A percentile compares a stretch with the other conserved stretches of the same genome.
Evolutionary conservation across 2,113 vertebrate genomes (phyloP).

Genomic region (Campylomormyrus numenius): DNA sequence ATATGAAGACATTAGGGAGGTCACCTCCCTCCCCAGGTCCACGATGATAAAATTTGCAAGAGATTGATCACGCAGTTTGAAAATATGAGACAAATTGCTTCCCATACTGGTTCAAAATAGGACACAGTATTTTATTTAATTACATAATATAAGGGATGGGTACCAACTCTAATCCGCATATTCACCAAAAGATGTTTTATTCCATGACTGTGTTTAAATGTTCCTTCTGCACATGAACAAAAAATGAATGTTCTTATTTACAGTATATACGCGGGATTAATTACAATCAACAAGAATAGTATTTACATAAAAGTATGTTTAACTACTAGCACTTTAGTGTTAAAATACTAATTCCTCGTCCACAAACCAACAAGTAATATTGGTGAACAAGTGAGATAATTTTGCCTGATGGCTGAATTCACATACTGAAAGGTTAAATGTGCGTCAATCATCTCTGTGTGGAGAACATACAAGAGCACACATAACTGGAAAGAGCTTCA

Average conservation of each 20-base stretch:
- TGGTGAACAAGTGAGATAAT: background rate
- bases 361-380: background rate
- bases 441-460: background rate
- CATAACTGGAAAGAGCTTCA: background rate
- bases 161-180: background rate
- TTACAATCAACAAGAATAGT: background rate
- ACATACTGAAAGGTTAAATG: background rate
- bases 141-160: background rate
- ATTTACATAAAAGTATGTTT: background rate
- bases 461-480: background rate
- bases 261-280: background rate
- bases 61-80: background rate
- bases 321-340: background rate
- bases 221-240: background rate
- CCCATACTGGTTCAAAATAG: background rate
- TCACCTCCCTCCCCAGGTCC: background rate
- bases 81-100: background rate
- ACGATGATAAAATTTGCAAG: background rate
- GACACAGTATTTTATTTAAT: background rate
- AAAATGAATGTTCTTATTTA: background rate
- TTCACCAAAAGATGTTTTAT: background rate
- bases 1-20: background rate
- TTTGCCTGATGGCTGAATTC: background rate
- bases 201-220: background rate
- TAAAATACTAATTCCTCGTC: background rate